These are phyloP conservation scores for Cyclophora punctaria DNA, from an alignment of 2,888 invertebrate genomes.

Conservation along the genomic window DNA sequence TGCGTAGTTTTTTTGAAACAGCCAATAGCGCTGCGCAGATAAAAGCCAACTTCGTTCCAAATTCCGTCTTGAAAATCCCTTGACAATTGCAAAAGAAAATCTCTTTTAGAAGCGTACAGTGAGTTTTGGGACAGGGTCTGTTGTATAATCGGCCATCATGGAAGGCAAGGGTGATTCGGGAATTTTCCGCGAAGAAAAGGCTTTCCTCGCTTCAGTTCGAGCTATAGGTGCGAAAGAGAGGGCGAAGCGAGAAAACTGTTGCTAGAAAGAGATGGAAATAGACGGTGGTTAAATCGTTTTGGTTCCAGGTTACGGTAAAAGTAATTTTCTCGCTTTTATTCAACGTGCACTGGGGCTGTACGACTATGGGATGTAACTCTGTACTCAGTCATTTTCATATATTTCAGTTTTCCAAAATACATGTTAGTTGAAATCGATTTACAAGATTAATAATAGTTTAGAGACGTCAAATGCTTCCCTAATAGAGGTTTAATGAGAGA, in stretches of 20 bases:
- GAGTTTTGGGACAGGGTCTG: conserved; percentile 59
- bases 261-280: conserved; percentile 39
- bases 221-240: conserved; percentile 35
- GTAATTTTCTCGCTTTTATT: conserved; percentile 73
- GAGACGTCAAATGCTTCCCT: too few relatives aligned
- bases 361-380: conserved; percentile 44
- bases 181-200: conserved; percentile 45
- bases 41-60: conserved; percentile 53
- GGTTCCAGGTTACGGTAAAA: conserved; percentile 33
- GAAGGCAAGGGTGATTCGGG: conserved; percentile 63
- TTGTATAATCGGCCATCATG: conserved; percentile 76
- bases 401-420: too few relatives aligned
- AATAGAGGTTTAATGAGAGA: too few relatives aligned
- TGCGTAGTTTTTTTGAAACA: conserved; percentile 63
- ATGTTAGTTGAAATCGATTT: too few relatives aligned
- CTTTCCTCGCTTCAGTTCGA: conserved; percentile 55
- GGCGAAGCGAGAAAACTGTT: conserved; percentile 14
- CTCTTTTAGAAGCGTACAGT: conserved; percentile 43
- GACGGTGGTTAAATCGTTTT: conserved; percentile 47
- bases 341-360: conserved; percentile 39
- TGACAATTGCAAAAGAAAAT: conserved; percentile 34
- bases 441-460: too few relatives aligned
- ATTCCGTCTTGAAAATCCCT: conserved; percentile 43
- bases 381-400: neutral
- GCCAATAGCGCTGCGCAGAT: conserved; percentile 70